These are phyloP conservation scores for Typhlomys cinereus DNA, from an alignment of 2,113 vertebrate genomes.

Conservation along the genomic window DNA sequence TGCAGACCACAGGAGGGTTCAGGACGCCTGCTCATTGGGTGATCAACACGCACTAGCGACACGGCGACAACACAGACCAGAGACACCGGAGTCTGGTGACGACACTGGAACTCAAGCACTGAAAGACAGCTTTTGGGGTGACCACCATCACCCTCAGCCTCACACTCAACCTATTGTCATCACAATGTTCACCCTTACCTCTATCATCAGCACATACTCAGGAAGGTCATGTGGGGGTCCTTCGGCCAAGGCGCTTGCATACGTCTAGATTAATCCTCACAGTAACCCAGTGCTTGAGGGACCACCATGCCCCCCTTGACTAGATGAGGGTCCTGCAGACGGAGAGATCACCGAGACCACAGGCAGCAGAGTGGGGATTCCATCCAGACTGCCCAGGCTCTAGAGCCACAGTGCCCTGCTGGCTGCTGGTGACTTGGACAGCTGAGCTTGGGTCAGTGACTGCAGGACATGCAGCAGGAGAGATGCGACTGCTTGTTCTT, in stretches of 20 bases:
- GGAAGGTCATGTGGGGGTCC: background rate
- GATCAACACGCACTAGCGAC: background rate
- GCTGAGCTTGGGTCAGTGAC: too few species aligned
- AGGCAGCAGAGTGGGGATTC: background rate
- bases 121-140: background rate
- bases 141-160: background rate
- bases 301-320: background rate
- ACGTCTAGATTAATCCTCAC: background rate
- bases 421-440: background rate
- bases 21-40: background rate
- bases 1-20: background rate
- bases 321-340: background rate
- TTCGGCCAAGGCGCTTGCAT: background rate
- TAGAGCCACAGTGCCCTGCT: background rate
- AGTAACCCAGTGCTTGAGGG: background rate
- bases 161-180: background rate
- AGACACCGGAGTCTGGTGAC: background rate
- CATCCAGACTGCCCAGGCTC: accelerated
- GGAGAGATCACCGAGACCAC: background rate
- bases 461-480: background rate
- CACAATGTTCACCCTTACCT: background rate
- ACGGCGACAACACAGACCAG: background rate
- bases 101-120: too few species aligned
- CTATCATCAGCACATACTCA: background rate
- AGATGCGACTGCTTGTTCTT: background rate